These are phyloP conservation scores for Etheostoma nigrum DNA, from an alignment of 2,797 vertebrate species.

Conservation along the genomic window DNA sequence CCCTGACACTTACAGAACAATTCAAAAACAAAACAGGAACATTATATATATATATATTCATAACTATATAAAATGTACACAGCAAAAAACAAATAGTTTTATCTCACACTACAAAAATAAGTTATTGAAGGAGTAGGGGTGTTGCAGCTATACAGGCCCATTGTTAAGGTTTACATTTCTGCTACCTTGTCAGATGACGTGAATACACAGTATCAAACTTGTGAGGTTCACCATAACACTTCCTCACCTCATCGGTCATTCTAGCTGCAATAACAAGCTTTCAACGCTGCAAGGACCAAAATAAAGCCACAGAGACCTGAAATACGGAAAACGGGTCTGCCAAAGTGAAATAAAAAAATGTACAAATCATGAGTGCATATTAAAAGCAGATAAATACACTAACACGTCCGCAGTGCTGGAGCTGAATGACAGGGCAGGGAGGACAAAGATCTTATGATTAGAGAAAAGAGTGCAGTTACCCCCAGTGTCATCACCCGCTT, in stretches of 20 bases:
- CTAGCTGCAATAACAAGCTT: conserved; percentile 5
- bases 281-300: conserved; percentile 4
- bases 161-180: conserved; percentile 49
- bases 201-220: conserved; percentile 41
- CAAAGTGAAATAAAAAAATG: conserved; percentile 15
- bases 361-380: conserved; percentile 39
- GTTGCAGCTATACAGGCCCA: conserved; percentile 58
- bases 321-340: conserved; percentile 7
- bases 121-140: conserved; percentile 61
- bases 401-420: conserved; percentile 27
- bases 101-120: conserved; percentile 77
- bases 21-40: conserved; percentile 57
- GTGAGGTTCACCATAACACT: conserved; percentile 42
- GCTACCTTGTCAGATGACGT: conserved; percentile 42
- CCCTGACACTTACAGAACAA: conserved; percentile 79
- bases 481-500: conserved; percentile 72
- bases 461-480: conserved; percentile 69
- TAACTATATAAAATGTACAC: conserved; percentile 76
- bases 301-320: conserved; percentile 18
- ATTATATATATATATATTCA: conserved; percentile 66
- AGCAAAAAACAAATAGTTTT: conserved; percentile 65
- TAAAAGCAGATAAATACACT: conserved; percentile 31
- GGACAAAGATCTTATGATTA: conserved; percentile 58
- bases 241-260: conserved; percentile 32
- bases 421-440: conserved; percentile 39